Percentiles rank a stretch among this genome's conserved stretches.
These are phyloP conservation scores for Lottia gigantea DNA, from an alignment of 2,888 invertebrate species.

Conservation along the genomic window DNA sequence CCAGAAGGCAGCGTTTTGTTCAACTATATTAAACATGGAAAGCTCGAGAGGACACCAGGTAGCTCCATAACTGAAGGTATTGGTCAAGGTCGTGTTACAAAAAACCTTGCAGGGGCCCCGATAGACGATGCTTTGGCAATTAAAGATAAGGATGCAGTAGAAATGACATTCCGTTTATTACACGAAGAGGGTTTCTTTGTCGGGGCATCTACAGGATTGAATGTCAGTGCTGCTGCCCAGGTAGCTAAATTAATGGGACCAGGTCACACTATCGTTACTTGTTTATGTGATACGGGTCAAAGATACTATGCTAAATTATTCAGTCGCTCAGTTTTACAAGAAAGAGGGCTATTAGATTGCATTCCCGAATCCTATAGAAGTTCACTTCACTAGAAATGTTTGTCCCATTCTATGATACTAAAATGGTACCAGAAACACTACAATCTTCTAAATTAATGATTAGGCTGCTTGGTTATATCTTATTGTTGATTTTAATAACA, in stretches of 20 bases:
- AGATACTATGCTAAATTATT: slow-evolving; percentile 64
- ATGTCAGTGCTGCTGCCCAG: slow-evolving; percentile 64
- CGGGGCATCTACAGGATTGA: slow-evolving; percentile 67
- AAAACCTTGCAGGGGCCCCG: slow-evolving; percentile 66
- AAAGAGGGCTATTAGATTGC: slow-evolving; percentile 46
- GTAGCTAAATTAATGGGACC: slow-evolving; percentile 64
- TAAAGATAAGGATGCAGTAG: slow-evolving; percentile 62
- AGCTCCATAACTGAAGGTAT: slow-evolving; percentile 68
- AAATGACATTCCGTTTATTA: slow-evolving; percentile 64
- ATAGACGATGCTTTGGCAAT: slow-evolving; percentile 65
- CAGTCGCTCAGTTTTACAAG: slow-evolving; percentile 54
- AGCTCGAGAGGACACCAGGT: slow-evolving; percentile 63
- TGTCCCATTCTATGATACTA: no score
- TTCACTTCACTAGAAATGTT: slow-evolving; percentile 36
- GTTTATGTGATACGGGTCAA: slow-evolving; percentile 67
- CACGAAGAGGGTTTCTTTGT: slow-evolving; percentile 68
- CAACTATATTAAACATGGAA: slow-evolving; percentile 65
- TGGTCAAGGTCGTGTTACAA: slow-evolving; percentile 68
- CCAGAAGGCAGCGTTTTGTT: slow-evolving; percentile 66
- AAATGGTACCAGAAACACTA: no score
- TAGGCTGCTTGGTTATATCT: no score
- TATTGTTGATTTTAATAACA: no score
- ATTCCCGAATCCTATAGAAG: slow-evolving; percentile 43
- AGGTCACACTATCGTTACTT: slow-evolving; percentile 66
- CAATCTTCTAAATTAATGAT: no score